Percentiles rank a stretch among this genome's conserved stretches.
Evolutionary conservation across 2,113 vertebrate genomes (phyloP).

Genomic region (Lathamus discolor): DNA sequence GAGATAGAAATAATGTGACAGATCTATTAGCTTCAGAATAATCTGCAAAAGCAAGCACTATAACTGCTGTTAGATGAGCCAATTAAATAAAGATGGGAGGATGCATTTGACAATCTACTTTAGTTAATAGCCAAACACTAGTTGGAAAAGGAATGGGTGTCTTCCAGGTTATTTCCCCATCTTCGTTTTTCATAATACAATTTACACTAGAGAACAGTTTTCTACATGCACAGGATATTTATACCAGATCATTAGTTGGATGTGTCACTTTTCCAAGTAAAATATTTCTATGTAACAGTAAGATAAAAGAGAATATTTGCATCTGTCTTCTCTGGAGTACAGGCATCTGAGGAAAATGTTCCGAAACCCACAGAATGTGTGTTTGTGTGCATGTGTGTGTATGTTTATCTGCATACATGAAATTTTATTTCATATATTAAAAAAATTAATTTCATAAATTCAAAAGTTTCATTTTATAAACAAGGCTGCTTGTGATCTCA

Average conservation of each 20-base stretch:
- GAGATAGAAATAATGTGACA: not conserved
- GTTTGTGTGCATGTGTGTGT: not conserved
- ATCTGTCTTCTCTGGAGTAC: not conserved
- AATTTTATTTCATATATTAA: not conserved
- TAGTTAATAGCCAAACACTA: not conserved
- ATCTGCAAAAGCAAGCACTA: not conserved
- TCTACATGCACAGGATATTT: not conserved
- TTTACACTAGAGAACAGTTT: not conserved
- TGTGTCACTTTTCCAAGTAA: not conserved
- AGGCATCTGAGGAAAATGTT: not conserved
- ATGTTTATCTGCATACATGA: not conserved
- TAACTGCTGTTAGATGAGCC: not conserved
- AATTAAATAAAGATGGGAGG: not conserved
- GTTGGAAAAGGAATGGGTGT: not conserved
- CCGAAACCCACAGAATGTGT: not conserved
- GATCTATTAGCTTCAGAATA: not conserved
- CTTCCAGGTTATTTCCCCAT: not conserved
- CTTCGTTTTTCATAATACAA: not conserved
- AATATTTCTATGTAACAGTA: not conserved
- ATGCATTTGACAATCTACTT: not conserved
- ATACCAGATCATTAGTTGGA: not conserved
- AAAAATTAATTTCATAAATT: not conserved
- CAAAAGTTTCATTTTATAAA: not conserved
- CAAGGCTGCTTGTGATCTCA: not conserved
- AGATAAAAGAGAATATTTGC: not conserved